phyloP scores from a whole-genome alignment of 92 coral and sea anemone genomes.

The Phymanthus crucifer region DNA sequence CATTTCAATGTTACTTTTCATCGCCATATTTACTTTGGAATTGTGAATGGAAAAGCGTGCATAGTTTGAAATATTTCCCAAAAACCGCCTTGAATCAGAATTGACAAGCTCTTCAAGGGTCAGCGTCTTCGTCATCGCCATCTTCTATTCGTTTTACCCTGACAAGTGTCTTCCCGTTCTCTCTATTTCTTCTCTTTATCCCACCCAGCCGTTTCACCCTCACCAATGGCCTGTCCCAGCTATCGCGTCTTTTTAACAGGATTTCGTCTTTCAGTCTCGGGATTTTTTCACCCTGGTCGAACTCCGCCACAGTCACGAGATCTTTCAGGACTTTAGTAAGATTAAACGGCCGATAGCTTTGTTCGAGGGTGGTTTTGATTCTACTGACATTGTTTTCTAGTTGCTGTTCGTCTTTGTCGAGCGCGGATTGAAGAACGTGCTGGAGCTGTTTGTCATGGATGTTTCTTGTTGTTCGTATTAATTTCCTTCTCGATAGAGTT shows the following conservation, averaged over 20 bases:
- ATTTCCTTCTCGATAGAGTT: conserved; percentile 1
- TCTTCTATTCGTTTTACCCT: conserved; percentile 27
- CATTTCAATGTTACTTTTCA: no score
- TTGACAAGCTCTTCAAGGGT: no score
- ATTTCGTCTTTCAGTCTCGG: background rate
- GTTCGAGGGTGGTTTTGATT: background rate
- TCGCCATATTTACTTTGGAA: no score
- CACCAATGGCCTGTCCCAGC: background rate
- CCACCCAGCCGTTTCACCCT: conserved; percentile 12
- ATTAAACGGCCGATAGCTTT: conserved; percentile 14
- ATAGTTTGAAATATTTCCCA: no score
- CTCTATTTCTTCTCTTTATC: background rate
- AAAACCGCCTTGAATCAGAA: no score
- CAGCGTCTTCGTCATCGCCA: no score
- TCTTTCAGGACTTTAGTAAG: conserved; percentile 26
- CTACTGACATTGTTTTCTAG: conserved; percentile 12
- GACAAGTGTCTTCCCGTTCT: conserved; percentile 9
- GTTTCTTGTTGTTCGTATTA: conserved; percentile 16
- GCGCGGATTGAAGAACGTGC: conserved; percentile 5
- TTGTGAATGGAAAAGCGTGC: no score
- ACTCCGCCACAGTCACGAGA: background rate
- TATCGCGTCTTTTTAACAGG: background rate
- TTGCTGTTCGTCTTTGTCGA: conserved; percentile 22
- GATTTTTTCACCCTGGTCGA: background rate
- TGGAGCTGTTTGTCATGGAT: conserved; percentile 7